Evolutionary conservation across 2,113 vertebrate genomes (phyloP).

Genomic region (Oncorhynchus nerka): DNA sequence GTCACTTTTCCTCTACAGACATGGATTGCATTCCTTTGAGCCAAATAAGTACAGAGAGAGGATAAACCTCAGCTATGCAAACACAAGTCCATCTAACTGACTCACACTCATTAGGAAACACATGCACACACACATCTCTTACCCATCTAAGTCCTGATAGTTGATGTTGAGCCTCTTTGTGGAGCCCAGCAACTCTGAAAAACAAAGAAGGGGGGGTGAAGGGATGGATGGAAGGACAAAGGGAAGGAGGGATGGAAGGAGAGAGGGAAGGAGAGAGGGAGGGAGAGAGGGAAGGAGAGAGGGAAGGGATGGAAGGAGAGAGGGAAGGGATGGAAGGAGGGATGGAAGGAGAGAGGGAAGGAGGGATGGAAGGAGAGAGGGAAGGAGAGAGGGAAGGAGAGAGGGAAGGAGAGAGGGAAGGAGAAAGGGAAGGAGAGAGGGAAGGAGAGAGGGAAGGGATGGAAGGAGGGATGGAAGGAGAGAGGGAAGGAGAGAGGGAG

Average conservation of each 20-base stretch:
- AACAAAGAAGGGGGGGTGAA: conserved; percentile 25
- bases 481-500: too few species aligned
- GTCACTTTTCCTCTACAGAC: background rate
- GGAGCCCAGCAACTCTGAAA: conserved; percentile 75
- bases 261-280: background rate
- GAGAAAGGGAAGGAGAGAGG: too few species aligned
- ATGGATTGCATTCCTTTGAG: conserved; percentile 19
- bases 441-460: too few species aligned
- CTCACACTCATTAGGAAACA: conserved; percentile 2
- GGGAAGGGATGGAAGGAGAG: background rate
- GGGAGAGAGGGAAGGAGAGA: background rate
- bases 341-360: too few species aligned
- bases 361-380: too few species aligned
- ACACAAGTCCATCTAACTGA: conserved; percentile 10
- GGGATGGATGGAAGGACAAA: background rate
- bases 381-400: too few species aligned
- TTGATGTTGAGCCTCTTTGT: conserved; percentile 78
- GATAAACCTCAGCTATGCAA: conserved; percentile 9
- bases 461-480: too few species aligned
- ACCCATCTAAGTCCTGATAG: conserved; percentile 79
- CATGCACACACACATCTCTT: conserved; percentile 34
- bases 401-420: too few species aligned
- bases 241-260: background rate
- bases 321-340: background rate
- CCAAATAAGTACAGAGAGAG: background rate